Evolutionary conservation across 1,140 invertebrate genomes (phyloP), one percentile per base, ranked within the genome.

Genomic region (Whitmania pigra): DNA sequence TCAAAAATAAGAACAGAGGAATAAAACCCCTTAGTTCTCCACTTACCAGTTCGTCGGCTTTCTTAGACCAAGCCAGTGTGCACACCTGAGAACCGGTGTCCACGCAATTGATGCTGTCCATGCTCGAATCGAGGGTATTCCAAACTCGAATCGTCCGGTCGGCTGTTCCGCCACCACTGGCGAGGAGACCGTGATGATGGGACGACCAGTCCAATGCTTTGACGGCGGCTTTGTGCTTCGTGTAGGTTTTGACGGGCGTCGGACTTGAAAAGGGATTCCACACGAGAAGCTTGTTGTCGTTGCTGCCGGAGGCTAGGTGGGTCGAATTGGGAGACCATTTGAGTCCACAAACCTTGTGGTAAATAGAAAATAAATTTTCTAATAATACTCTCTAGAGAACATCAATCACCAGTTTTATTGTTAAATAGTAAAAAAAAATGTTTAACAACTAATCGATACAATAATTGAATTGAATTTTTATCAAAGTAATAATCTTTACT

Each of bases 31-130:
- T 5, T 17, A 94, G 11, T 91, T n/a, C n/a, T n/a, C 91, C 0
- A 94, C 94, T 54, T 25, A 97, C 88, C 67, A 99, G 83, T 83
- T 99, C 95, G 78, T 91, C 92, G 83, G 96, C 94, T 71, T 89
- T 88, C 13, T 88, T 88, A 20, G 90, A 93, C 92, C 94, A 99
- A 0, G 94, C 81, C 53, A 98, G 82, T 0, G 90, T 87, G 79
- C 91, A 96, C 9, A 97, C 92, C 85, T 95, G 93, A 18, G 92
- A 96, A 78, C 92, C 91, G 2, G 93, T 92, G 77, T 95, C 93
- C 27, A 94, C 85, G 2, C 89, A 87, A 78, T 91, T 89, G 2
- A 94, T 79, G 5, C 86, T 81, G 18, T 93, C 94, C 68, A 88
- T 91, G 78, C 88, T 90, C 74, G 89, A 88, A 25, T 63, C 22